Evolutionary conservation across 2,888 invertebrate species (phyloP), one percentile per base, ranked within the genome.

Genomic region (Eupithecia centaureata): DNA sequence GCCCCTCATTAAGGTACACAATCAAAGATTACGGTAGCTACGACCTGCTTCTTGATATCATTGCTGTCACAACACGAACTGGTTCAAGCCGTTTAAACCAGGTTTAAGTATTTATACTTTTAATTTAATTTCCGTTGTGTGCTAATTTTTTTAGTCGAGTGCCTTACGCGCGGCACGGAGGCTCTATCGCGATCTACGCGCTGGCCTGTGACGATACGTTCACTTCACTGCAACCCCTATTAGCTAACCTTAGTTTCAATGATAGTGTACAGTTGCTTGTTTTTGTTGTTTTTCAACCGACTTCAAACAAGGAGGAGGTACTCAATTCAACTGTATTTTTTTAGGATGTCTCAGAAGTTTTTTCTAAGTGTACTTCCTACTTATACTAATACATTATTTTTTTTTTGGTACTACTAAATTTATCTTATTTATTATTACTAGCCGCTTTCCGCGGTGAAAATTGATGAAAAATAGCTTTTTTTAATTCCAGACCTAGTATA

Each of bases 141-240:
- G 91, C 91, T 86, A 91, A 89, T 91, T 91, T 87, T 86, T 87
- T 86, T 82, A 82, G 86, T 79, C 82, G 86, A 87, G 82, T 83
- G 86, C 86, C 83, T 85, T 85, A 82, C 79, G 76, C 78, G 56
- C 64, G 61, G 59, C 67, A 57, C 22, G 73, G n/a, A n/a, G n/a
- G 70, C 71, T 73, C 77, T 91, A 92, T 92, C 92, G 89, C 82
- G 86, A 92, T 92, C 92, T 85, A 84, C 74, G 84, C 89, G 82
- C 73, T 87, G 86, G 82, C 87, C 84, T 89, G 84, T 88, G 81
- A 70, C 79, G 79, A 84, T 88, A 88, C 92, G 90, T 92, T 93
- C 91, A 91, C 92, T 92, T 89, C 78, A 77, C 82, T 76, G 80
- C 84, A 87, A 87, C 87, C 88, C 85, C 83, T 85, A 82, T 86